phyloP scores from a whole-genome alignment of 2,113 vertebrate species.

The Galbula dea region DNA sequence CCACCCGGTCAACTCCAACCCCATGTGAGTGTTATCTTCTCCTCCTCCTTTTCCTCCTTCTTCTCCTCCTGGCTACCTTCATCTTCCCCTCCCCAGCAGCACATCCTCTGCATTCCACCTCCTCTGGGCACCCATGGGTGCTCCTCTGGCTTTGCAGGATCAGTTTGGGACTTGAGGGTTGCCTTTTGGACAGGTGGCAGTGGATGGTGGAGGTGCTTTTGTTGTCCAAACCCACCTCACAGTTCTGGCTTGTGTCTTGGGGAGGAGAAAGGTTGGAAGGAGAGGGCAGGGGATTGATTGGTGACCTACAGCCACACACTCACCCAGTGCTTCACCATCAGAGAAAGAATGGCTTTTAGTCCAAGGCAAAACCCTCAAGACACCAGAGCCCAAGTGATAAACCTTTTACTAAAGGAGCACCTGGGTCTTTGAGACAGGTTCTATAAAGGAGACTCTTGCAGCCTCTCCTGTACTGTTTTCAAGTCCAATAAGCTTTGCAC shows the following conservation, averaged over 20 bases:
- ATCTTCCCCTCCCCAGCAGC: not conserved
- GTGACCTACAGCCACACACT: not conserved
- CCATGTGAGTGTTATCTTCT: constrained; percentile 81
- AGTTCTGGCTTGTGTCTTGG: rapidly evolving
- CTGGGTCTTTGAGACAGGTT: not conserved
- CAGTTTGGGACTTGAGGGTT: rapidly evolving
- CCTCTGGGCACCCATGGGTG: not conserved
- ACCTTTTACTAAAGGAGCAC: not conserved
- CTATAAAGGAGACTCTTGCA: not conserved
- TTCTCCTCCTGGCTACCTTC: rapidly evolving
- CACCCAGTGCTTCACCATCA: rapidly evolving
- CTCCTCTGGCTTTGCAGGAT: not conserved
- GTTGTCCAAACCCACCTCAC: not conserved
- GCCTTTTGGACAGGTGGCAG: not conserved
- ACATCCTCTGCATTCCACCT: rapidly evolving
- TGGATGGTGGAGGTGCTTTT: not conserved
- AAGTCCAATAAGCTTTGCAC: not conserved
- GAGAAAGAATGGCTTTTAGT: not conserved
- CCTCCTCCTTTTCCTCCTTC: not conserved
- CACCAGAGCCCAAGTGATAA: not conserved
- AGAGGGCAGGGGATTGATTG: not conserved
- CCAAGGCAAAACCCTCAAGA: not conserved
- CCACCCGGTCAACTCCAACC: constrained; percentile 91
- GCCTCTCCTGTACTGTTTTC: not conserved
- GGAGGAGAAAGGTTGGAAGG: not conserved